Percentiles rank a stretch among this genome's conserved stretches.
phyloP scores from a whole-genome alignment of 2,113 vertebrate genomes.

The Gopherus flavomarginatus region DNA sequence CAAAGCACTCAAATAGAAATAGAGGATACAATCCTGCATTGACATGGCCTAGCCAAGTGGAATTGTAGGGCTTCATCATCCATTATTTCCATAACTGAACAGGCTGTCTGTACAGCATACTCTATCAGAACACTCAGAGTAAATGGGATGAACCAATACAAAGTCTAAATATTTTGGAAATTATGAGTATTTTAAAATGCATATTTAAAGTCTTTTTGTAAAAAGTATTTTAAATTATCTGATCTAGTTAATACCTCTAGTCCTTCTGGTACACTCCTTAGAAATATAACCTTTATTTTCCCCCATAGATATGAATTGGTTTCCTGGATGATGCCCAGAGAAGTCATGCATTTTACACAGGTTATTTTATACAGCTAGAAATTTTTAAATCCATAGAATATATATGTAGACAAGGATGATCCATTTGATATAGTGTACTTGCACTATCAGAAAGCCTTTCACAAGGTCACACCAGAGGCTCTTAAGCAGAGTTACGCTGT shows the following conservation, averaged over 20 bases:
- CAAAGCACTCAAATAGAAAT: not conserved
- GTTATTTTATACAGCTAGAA: conserved; percentile 55
- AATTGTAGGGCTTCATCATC: not conserved
- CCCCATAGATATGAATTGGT: not conserved
- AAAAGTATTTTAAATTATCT: conserved; percentile 30
- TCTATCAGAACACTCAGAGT: conserved; percentile 35
- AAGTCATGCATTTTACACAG: conserved; percentile 37
- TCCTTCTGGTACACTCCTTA: conserved; percentile 5
- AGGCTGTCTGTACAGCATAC: not conserved
- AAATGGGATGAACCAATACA: conserved; percentile 31
- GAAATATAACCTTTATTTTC: not conserved
- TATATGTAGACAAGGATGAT: conserved; percentile 29
- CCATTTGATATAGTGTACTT: too few relatives aligned
- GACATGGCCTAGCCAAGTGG: not conserved
- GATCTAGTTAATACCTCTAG: not conserved
- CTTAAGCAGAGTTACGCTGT: not conserved
- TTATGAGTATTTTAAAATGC: not conserved
- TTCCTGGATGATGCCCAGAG: conserved; percentile 46
- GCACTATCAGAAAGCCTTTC: too few relatives aligned
- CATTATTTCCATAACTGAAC: conserved; percentile 33
- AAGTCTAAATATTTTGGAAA: conserved; percentile 45
- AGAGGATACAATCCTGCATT: not conserved
- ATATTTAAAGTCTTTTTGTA: not conserved
- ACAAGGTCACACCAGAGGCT: not conserved
- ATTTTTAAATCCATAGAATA: conserved; percentile 56